A percentile compares a stretch with the other conserved stretches of the same genome.
These are phyloP conservation scores for Calonectris borealis DNA, from an alignment of 2,113 vertebrate species.

Conservation along the genomic window DNA sequence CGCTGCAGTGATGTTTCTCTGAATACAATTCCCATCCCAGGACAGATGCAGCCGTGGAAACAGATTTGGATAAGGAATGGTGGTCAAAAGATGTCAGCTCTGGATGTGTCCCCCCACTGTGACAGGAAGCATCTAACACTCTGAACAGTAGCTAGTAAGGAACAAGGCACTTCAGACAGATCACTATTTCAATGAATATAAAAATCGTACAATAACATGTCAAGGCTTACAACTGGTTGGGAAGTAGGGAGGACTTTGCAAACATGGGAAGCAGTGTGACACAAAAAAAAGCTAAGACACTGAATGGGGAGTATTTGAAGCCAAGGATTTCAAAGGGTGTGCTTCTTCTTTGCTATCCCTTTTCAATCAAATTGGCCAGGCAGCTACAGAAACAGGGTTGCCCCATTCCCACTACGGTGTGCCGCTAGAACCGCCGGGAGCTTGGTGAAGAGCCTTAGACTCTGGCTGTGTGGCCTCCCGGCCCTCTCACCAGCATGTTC, in stretches of 20 bases:
- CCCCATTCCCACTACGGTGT: too few relatives aligned
- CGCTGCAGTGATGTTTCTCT: neutral
- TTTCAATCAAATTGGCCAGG: neutral
- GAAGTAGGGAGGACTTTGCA: neutral
- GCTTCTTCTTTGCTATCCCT: neutral
- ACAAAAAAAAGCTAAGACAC: neutral
- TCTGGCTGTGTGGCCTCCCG: neutral
- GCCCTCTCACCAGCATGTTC: neutral
- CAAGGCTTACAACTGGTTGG: neutral
- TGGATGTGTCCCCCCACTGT: neutral
- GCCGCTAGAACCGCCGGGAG: rapidly evolving
- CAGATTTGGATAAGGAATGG: neutral
- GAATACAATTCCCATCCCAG: neutral
- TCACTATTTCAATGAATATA: neutral
- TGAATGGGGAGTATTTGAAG: neutral
- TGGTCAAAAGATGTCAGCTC: neutral
- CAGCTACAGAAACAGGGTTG: neutral
- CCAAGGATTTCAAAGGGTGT: neutral
- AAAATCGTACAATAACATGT: neutral
- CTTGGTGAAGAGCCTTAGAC: too few relatives aligned
- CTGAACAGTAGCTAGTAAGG: neutral
- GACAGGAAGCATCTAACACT: neutral
- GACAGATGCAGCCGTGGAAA: neutral
- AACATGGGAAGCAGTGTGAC: neutral
- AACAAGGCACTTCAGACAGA: neutral